These are phyloP conservation scores for Forbesichthys papilliferus DNA, from an alignment of 2,113 vertebrate species.

Conservation along the genomic window DNA sequence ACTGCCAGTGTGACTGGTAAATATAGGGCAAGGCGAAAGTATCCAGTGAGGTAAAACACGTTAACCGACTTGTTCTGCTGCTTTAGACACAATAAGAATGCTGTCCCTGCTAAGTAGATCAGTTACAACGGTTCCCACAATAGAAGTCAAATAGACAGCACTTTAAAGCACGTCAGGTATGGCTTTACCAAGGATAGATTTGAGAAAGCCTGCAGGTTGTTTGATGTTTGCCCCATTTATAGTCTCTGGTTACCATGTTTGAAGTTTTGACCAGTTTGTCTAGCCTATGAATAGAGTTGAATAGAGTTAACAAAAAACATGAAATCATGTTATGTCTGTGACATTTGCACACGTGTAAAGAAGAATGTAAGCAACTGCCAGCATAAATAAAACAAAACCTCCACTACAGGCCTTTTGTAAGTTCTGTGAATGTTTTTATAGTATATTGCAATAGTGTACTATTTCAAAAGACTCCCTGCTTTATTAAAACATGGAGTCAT, in stretches of 20 bases:
- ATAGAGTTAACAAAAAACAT: conserved; percentile 3
- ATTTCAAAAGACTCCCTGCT: no score
- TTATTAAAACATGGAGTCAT: no score
- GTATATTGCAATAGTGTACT: no score
- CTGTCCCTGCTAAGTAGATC: conserved; percentile 39
- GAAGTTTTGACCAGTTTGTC: conserved; percentile 37
- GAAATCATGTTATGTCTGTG: conserved; percentile 5
- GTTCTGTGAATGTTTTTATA: no score
- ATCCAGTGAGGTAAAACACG: conserved; percentile 55
- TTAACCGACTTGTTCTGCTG: conserved; percentile 68
- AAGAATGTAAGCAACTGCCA: no score
- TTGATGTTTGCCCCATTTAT: conserved; percentile 24
- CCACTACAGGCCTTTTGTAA: no score
- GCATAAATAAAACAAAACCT: no score
- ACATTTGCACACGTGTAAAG: background rate
- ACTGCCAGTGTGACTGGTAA: conserved; percentile 26
- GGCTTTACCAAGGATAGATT: conserved; percentile 31
- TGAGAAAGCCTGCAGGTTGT: conserved; percentile 28
- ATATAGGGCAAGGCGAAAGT: conserved; percentile 38
- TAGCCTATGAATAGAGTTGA: conserved; percentile 1
- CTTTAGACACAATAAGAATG: conserved; percentile 50
- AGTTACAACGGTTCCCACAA: conserved; percentile 43
- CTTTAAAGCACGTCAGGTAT: conserved; percentile 34
- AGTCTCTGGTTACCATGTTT: conserved; percentile 7
- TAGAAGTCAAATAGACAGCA: conserved; percentile 13